Percentiles rank a stretch among this genome's conserved stretches.
phyloP scores from a whole-genome alignment of 2,113 vertebrate genomes.

The Crotalus viridis region DNA sequence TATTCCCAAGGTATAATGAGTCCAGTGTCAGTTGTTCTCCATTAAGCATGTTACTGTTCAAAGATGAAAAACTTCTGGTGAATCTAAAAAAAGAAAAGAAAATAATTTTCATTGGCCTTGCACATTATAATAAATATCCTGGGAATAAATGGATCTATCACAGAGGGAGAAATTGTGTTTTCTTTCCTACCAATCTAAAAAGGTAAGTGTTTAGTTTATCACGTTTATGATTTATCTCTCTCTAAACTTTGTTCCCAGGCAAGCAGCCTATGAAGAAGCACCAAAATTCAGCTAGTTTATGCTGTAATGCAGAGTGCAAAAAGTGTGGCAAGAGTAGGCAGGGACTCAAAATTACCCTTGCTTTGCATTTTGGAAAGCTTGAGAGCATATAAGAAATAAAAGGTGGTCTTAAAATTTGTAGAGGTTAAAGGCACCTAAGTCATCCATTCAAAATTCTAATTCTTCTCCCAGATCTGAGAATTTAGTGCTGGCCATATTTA shows the following conservation, averaged over 20 bases:
- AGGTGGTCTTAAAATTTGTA: neutral
- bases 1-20: slow-evolving; percentile 14
- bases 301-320: neutral
- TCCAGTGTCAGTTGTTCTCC: neutral
- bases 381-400: neutral
- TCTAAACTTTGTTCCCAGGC: neutral
- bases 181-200: neutral
- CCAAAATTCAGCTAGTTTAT: neutral
- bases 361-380: neutral
- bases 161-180: neutral
- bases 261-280: neutral
- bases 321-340: neutral
- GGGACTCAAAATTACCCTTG: neutral
- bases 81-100: slow-evolving; percentile 24
- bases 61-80: slow-evolving; percentile 27
- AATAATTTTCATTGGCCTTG: slow-evolving; percentile 12
- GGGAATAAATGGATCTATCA: neutral
- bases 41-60: neutral
- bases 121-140: neutral
- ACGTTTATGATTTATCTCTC: neutral
- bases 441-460: neutral
- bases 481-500: neutral
- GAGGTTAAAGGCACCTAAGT: neutral
- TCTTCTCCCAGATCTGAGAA: neutral
- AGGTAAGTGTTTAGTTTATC: slow-evolving; percentile 21